Evolutionary conservation across 2,113 vertebrate species (phyloP).

Genomic region (Montifringilla adamsi): DNA sequence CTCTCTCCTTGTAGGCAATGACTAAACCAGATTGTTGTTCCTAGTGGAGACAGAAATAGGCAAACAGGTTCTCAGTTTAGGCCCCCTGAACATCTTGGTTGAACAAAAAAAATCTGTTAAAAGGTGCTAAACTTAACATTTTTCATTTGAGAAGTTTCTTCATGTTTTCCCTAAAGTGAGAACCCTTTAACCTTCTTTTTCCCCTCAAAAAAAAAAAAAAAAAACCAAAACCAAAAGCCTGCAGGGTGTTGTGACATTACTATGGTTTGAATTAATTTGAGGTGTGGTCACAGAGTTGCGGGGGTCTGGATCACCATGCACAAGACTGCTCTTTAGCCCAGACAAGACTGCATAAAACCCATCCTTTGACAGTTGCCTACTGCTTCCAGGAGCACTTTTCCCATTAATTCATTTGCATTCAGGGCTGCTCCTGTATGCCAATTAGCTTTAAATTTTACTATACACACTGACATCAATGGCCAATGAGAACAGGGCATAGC

Average conservation of each 20-base stretch:
- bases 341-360: background rate
- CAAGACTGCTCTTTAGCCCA: background rate
- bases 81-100: background rate
- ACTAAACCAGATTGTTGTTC: background rate
- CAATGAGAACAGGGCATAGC: constrained; percentile 63
- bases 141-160: background rate
- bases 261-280: background rate
- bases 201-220: background rate
- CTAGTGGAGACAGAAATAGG: background rate
- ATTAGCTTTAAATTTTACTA: constrained; percentile 72
- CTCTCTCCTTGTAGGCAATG: background rate
- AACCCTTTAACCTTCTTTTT: background rate
- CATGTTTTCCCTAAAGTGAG: background rate
- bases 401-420: constrained; percentile 66
- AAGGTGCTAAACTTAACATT: background rate
- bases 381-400: background rate
- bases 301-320: background rate
- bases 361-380: background rate
- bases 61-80: background rate
- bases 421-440: constrained; percentile 50
- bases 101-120: background rate
- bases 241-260: background rate
- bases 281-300: background rate
- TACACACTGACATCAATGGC: constrained; percentile 69
- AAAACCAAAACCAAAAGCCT: background rate